phyloP scores from a whole-genome alignment of 2,113 vertebrate species.

The Pandion haliaetus region DNA sequence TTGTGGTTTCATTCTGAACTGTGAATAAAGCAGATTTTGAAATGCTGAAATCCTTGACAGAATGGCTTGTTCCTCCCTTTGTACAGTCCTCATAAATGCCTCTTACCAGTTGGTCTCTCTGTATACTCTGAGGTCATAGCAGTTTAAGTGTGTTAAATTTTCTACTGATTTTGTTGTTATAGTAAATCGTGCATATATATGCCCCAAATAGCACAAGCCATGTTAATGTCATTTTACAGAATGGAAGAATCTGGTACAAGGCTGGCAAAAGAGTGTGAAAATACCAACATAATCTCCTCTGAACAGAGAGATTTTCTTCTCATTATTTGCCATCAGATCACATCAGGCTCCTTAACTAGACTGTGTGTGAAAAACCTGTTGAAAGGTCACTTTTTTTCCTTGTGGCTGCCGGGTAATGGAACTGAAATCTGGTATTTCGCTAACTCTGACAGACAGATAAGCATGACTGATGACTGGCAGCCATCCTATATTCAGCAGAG shows the following conservation, averaged over 20 bases:
- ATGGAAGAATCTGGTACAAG: neutral
- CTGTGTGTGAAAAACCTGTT: neutral
- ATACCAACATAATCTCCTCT: neutral
- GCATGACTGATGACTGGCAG: too few relatives aligned
- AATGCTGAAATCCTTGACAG: neutral
- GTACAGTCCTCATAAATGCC: neutral
- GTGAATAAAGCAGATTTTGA: neutral
- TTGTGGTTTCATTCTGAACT: neutral
- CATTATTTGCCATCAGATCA: neutral
- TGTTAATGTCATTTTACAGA: neutral
- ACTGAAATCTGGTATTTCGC: neutral
- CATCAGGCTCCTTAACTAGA: neutral
- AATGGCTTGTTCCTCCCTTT: neutral
- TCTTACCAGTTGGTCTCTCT: neutral
- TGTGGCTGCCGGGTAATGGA: neutral
- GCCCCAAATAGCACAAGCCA: neutral
- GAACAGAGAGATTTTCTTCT: neutral
- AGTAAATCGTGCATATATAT: neutral
- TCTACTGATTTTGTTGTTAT: neutral
- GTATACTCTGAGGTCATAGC: neutral
- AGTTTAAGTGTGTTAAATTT: neutral
- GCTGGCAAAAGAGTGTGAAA: neutral
- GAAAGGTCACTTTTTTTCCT: neutral
- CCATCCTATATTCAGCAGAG: neutral
- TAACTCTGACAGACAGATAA: neutral